Percentiles rank a stretch among this genome's conserved stretches.
phyloP scores from a whole-genome alignment of 2,797 vertebrate species.

The Hippocampus kuda region DNA sequence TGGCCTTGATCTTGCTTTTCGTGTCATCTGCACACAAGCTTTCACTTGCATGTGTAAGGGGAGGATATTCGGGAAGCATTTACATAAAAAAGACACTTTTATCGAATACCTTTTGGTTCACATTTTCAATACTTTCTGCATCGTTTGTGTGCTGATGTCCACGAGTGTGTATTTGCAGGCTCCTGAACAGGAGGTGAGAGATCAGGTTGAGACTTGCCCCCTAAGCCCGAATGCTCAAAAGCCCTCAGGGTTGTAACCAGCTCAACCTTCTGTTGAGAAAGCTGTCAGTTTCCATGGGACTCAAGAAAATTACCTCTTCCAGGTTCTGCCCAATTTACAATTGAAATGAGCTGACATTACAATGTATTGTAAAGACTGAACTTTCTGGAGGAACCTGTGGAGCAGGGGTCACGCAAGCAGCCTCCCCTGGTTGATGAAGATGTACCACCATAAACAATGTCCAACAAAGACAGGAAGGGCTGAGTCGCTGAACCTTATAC shows the following conservation, averaged over 20 bases:
- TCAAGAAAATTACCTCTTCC: conserved; percentile 15
- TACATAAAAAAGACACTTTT: neutral
- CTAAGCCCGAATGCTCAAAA: conserved; percentile 30
- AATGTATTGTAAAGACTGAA: conserved; percentile 15
- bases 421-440: conserved; percentile 30
- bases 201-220: conserved; percentile 50
- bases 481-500: conserved; percentile 38
- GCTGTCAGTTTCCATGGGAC: conserved; percentile 39
- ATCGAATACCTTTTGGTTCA: neutral
- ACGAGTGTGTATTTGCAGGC: conserved; percentile 12
- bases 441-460: conserved; percentile 48
- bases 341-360: conserved; percentile 26
- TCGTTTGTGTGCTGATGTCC: neutral
- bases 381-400: conserved; percentile 38
- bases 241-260: conserved; percentile 35
- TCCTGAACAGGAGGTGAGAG: conserved; percentile 16
- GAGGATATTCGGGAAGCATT: neutral
- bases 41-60: conserved; percentile 14
- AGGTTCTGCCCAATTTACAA: conserved; percentile 38
- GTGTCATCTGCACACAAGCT: conserved; percentile 17
- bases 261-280: conserved; percentile 29
- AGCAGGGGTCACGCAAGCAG: conserved; percentile 30
- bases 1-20: conserved; percentile 51
- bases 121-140: neutral
- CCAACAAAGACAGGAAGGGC: conserved; percentile 68